These are phyloP conservation scores for Desoria tigrina DNA, from an alignment of 2,888 invertebrate genomes.

Conservation along the genomic window DNA sequence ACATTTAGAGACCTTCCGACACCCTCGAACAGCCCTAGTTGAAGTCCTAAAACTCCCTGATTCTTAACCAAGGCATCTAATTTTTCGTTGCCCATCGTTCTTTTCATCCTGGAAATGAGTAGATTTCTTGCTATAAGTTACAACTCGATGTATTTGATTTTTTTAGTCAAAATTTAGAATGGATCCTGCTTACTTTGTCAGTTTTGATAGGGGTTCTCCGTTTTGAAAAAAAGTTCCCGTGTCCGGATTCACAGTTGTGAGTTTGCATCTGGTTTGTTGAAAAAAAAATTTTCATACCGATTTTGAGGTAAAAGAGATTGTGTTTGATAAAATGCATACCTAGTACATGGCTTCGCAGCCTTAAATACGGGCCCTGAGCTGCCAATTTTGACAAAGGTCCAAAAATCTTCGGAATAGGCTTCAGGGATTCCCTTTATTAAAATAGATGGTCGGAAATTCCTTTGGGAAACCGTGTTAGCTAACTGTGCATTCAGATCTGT, in stretches of 20 bases:
- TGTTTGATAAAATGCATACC: too few relatives aligned
- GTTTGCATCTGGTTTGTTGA: conserved; percentile 33
- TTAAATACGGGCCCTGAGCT: conserved; percentile 45
- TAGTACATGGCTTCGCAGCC: conserved; percentile 41
- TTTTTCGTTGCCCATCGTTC: conserved; percentile 39
- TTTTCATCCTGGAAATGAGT: conserved; percentile 31
- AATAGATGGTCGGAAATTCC: conserved; percentile 41
- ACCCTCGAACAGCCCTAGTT: conserved; percentile 38
- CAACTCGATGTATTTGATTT: too few relatives aligned
- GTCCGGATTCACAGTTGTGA: conserved; percentile 43
- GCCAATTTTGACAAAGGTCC: conserved; percentile 44
- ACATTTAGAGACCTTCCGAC: conserved; percentile 36
- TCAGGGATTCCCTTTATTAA: conserved; percentile 38
- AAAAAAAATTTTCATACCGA: too few relatives aligned
- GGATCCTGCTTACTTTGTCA: conserved; percentile 46
- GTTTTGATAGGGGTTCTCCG: conserved; percentile 42
- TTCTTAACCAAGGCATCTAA: conserved; percentile 38
- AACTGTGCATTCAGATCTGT: conserved; percentile 38
- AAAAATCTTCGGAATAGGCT: conserved; percentile 47
- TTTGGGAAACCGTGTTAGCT: conserved; percentile 25
- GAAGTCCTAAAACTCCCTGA: conserved; percentile 45
- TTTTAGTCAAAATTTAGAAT: too few relatives aligned
- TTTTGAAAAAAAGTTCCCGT: conserved; percentile 34
- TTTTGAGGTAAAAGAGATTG: too few relatives aligned
- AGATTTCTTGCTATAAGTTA: too few relatives aligned